Evolutionary conservation across 2,113 vertebrate species (phyloP).

Genomic region (Tamias sibiricus): DNA sequence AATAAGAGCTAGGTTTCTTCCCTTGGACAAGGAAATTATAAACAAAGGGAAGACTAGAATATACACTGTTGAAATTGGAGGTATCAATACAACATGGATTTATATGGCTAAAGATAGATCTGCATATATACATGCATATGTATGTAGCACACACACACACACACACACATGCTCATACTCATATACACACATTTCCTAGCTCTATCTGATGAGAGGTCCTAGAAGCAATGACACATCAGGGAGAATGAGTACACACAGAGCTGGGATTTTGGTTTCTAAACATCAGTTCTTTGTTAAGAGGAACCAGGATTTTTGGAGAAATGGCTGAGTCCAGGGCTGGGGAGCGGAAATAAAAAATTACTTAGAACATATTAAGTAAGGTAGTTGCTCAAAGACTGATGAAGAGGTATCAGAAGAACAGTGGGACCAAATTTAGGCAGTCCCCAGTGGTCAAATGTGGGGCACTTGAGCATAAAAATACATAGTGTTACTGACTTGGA

Average conservation of each 20-base stretch:
- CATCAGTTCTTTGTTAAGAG: not conserved
- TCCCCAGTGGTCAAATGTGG: not conserved
- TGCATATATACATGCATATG: too few species aligned
- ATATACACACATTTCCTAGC: not conserved
- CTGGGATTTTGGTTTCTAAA: not conserved
- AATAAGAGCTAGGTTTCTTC: not conserved
- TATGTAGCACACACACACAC: accelerated
- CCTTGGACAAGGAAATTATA: not conserved
- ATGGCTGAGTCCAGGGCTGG: not conserved
- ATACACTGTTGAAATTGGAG: not conserved
- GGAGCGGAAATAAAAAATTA: not conserved
- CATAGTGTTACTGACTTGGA: not conserved
- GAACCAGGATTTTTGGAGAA: not conserved
- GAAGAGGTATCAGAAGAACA: not conserved
- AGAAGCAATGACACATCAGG: not conserved
- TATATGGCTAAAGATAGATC: not conserved
- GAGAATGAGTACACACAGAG: not conserved
- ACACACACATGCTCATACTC: not conserved
- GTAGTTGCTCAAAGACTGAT: not conserved
- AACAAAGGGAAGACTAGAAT: too few species aligned
- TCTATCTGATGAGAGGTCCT: not conserved
- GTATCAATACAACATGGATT: not conserved
- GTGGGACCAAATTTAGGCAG: not conserved
- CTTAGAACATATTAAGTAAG: not conserved
- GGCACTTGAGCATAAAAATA: not conserved